Percentiles rank a stretch among this genome's conserved stretches.
phyloP scores from a whole-genome alignment of 2,888 invertebrate genomes.

The Pheosia tremula region DNA sequence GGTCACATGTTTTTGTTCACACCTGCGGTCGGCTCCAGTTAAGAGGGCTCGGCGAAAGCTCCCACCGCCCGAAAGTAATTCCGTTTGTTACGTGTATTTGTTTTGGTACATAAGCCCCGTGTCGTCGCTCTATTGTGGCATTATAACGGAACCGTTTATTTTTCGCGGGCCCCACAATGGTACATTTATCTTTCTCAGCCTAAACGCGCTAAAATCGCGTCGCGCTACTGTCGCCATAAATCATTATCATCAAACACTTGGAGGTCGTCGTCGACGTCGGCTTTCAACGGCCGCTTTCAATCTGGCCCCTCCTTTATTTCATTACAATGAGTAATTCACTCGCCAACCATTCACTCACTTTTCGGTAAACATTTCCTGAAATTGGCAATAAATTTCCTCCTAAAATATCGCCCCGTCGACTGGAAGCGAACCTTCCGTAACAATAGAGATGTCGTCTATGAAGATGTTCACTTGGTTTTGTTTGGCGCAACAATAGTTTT shows the following conservation, averaged over 20 bases:
- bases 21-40: constrained; percentile 68
- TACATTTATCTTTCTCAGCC: constrained; percentile 77
- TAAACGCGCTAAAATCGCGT: constrained; percentile 76
- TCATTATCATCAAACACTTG: constrained; percentile 80
- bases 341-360: constrained; percentile 78
- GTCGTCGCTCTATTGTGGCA: constrained; percentile 33
- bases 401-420: constrained; percentile 67
- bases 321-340: constrained; percentile 83
- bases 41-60: constrained; percentile 44
- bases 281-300: constrained; percentile 81
- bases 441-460: constrained; percentile 76
- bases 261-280: constrained; percentile 58
- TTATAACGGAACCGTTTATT: constrained; percentile 56
- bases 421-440: constrained; percentile 62
- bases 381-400: constrained; percentile 81
- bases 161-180: constrained; percentile 59
- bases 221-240: constrained; percentile 78
- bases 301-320: constrained; percentile 78
- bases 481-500: constrained; percentile 81
- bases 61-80: constrained; percentile 32
- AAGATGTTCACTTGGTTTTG: constrained; percentile 83
- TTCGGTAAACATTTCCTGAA: constrained; percentile 79
- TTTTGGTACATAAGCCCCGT: constrained; percentile 26
- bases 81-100: constrained; percentile 38
- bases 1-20: constrained; percentile 70